Evolutionary conservation across 1,140 invertebrate species (phyloP).

Genomic region (Gonioctena quinquepunctata): DNA sequence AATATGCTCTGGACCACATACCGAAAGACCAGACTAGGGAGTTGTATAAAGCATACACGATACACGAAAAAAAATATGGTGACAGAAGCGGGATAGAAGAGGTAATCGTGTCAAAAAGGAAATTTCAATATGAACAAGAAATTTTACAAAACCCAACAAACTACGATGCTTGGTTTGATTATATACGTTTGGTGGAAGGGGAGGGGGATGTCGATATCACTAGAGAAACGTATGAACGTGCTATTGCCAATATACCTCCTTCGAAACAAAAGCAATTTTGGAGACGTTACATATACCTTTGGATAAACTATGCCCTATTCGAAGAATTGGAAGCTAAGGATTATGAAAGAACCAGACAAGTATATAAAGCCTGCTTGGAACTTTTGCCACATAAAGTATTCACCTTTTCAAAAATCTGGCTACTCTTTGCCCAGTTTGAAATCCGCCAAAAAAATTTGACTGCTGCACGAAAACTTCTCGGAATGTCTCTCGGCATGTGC

Average conservation of each 20-base stretch:
- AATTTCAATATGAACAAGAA: conserved; percentile 96
- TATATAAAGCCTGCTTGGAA: conserved; percentile 91
- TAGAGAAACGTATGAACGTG: conserved; percentile 95
- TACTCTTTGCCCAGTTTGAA: conserved; percentile 97
- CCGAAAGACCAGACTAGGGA: conserved; percentile 92
- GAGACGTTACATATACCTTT: conserved; percentile 98
- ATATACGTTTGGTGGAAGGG: conserved; percentile 88
- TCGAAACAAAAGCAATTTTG: conserved; percentile 91
- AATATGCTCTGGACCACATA: conserved; percentile 95
- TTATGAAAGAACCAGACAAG: conserved; percentile 83
- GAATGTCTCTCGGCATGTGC: conserved; percentile 89
- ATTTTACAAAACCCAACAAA: conserved; percentile 93
- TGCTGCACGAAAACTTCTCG: conserved; percentile 87
- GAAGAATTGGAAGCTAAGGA: conserved; percentile 95
- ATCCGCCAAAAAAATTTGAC: conserved; percentile 91
- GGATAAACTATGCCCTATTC: conserved; percentile 99
- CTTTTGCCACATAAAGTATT: conserved; percentile 96
- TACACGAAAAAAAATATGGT: conserved; percentile 99
- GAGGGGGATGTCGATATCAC: conserved; percentile 85
- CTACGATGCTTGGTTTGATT: conserved; percentile 99
- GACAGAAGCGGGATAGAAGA: too few species aligned
- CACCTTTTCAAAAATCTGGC: conserved; percentile 99
- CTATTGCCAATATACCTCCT: conserved; percentile 96
- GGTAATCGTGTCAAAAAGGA: conserved; percentile 96
- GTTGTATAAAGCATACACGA: conserved; percentile 97